These are phyloP conservation scores for Palaemon carinicauda DNA, from an alignment of 1,140 invertebrate species.

Conservation along the genomic window DNA sequence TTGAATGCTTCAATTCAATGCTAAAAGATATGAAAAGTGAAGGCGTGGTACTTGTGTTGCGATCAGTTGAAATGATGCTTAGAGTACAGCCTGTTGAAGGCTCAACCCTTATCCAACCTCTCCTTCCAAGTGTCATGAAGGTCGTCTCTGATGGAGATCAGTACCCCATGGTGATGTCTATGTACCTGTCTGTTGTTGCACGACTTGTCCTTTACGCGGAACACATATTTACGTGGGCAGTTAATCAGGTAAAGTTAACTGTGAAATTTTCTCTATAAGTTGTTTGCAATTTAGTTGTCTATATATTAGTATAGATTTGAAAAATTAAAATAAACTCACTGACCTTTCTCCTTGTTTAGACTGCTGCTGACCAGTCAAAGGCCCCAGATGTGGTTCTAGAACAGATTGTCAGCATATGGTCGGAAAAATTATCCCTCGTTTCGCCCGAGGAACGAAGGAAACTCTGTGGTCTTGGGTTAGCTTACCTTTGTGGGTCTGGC, in stretches of 20 bases:
- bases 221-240: slow-evolving; percentile 75
- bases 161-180: slow-evolving; percentile 76
- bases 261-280: not conserved
- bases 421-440: slow-evolving; percentile 80
- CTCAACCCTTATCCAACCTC: slow-evolving; percentile 63
- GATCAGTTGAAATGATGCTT: slow-evolving; percentile 78
- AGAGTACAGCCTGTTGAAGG: slow-evolving; percentile 70
- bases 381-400: slow-evolving; percentile 71
- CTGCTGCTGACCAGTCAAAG: slow-evolving; percentile 52
- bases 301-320: too few relatives aligned
- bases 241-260: slow-evolving; percentile 24
- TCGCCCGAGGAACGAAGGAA: slow-evolving; percentile 83
- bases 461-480: slow-evolving; percentile 80
- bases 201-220: slow-evolving; percentile 79
- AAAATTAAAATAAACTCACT: too few relatives aligned
- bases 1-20: slow-evolving; percentile 74
- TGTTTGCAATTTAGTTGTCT: not conserved
- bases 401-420: slow-evolving; percentile 78
- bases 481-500: slow-evolving; percentile 72
- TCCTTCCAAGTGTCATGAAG: slow-evolving; percentile 63
- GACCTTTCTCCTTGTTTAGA: slow-evolving; percentile 9
- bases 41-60: slow-evolving; percentile 77
- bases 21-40: slow-evolving; percentile 81
- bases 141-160: slow-evolving; percentile 74
- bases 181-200: slow-evolving; percentile 80